Percentiles rank a stretch among this genome's conserved stretches.
Evolutionary conservation across 1,140 invertebrate species (phyloP).

Genomic region (Leptinotarsa lineolata): DNA sequence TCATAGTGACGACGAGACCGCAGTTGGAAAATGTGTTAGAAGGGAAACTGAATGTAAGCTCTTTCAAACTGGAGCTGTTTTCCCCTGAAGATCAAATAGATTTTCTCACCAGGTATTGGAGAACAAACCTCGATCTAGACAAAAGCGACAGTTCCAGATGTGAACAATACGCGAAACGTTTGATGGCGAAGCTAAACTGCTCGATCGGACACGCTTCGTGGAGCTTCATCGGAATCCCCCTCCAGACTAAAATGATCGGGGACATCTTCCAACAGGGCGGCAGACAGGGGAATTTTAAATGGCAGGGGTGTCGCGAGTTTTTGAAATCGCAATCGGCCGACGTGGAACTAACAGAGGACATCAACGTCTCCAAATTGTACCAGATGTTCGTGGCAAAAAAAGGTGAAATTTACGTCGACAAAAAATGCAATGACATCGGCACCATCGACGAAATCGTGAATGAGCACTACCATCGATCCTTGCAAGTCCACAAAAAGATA

Average conservation of each 20-base stretch:
- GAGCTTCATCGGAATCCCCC: constrained; percentile 17
- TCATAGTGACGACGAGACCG: constrained; percentile 3
- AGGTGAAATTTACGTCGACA: constrained; percentile 1
- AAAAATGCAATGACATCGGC: background rate
- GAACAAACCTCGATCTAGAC: background rate
- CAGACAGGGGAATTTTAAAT: background rate
- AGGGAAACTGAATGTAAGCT: no score
- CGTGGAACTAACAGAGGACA: background rate
- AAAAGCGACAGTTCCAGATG: background rate
- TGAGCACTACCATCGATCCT: background rate
- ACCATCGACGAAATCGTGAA: background rate
- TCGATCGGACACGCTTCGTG: background rate
- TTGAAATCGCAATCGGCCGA: background rate
- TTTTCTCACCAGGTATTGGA: constrained; percentile 5
- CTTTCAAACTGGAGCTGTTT: background rate
- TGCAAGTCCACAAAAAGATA: background rate
- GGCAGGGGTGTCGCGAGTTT: constrained; percentile 7
- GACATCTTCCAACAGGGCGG: background rate
- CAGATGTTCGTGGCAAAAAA: constrained; percentile 14
- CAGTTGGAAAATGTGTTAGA: background rate
- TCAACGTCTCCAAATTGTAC: constrained; percentile 14
- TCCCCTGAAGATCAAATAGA: background rate
- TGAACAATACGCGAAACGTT: background rate
- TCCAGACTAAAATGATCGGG: constrained; percentile 19
- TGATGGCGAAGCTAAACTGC: background rate